These are phyloP conservation scores for Polia nebulosa DNA, from an alignment of 2,888 invertebrate genomes.

Conservation along the genomic window DNA sequence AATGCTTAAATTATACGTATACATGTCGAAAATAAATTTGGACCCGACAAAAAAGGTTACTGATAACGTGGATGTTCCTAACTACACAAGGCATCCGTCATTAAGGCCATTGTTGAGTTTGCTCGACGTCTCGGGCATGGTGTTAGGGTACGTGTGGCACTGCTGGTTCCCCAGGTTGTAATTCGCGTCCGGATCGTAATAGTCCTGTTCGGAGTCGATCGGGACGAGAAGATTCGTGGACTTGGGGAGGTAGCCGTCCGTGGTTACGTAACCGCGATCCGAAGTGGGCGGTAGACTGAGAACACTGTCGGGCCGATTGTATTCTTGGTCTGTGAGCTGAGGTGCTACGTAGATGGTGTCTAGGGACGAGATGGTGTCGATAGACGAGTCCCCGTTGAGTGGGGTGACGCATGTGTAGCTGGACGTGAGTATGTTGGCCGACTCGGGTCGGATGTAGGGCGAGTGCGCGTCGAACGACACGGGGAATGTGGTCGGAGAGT, in stretches of 20 bases:
- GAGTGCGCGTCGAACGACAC: slow-evolving; percentile 85
- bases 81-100: slow-evolving; percentile 92
- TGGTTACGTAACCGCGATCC: slow-evolving; percentile 81
- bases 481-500: slow-evolving; percentile 87
- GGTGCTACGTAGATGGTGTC: slow-evolving; percentile 84
- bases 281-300: slow-evolving; percentile 82
- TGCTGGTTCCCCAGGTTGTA: slow-evolving; percentile 88
- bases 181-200: slow-evolving; percentile 89
- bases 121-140: slow-evolving; percentile 83
- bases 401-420: slow-evolving; percentile 87
- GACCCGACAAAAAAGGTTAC: slow-evolving; percentile 81
- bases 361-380: slow-evolving; percentile 84
- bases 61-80: slow-evolving; percentile 54
- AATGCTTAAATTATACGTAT: slow-evolving; percentile 86
- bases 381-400: slow-evolving; percentile 83
- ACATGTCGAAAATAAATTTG: slow-evolving; percentile 86
- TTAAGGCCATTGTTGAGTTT: slow-evolving; percentile 91
- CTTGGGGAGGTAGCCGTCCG: slow-evolving; percentile 87
- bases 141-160: slow-evolving; percentile 90
- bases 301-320: slow-evolving; percentile 86
- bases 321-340: slow-evolving; percentile 83
- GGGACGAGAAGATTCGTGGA: slow-evolving; percentile 87
- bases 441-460: slow-evolving; percentile 89
- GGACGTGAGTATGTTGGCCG: slow-evolving; percentile 88
- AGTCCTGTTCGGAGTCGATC: slow-evolving; percentile 90